phyloP scores from a whole-genome alignment of 2,797 vertebrate genomes.

The Petrocephalus sullivani region DNA sequence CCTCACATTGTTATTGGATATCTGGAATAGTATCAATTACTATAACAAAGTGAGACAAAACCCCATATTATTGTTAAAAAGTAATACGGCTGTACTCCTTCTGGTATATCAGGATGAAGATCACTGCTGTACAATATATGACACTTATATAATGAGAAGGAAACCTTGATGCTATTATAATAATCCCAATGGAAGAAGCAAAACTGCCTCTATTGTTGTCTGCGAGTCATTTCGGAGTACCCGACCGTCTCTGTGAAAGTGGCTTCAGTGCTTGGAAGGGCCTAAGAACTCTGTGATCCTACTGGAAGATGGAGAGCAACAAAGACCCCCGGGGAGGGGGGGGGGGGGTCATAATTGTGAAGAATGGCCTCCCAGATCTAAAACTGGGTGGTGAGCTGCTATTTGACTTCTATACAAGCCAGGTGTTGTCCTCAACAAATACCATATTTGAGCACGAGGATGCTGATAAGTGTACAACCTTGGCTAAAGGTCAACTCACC shows the following conservation, averaged over 20 bases:
- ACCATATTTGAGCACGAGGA: not conserved
- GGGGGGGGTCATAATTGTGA: too few relatives aligned
- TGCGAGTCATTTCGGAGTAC: not conserved
- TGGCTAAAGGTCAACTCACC: too few relatives aligned
- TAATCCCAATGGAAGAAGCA: not conserved
- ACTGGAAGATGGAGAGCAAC: not conserved
- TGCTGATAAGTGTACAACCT: not conserved
- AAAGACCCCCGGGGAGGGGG: too few relatives aligned
- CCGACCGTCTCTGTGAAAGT: not conserved
- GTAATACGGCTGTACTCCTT: not conserved
- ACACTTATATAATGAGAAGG: not conserved
- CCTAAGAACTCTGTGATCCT: not conserved
- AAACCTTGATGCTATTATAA: not conserved
- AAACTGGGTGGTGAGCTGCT: too few relatives aligned
- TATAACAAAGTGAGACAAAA: constrained; percentile 1
- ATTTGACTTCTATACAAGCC: too few relatives aligned
- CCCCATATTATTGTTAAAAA: not conserved
- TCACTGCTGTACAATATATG: not conserved
- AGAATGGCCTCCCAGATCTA: too few relatives aligned
- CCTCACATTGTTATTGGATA: not conserved
- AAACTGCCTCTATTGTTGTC: not conserved
- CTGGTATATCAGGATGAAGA: not conserved
- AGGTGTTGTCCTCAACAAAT: not conserved
- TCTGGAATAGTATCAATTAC: not conserved
- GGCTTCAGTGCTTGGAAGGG: not conserved